A percentile compares a stretch with the other conserved stretches of the same genome.
Evolutionary conservation across 2,113 vertebrate species (phyloP).

Genomic region (Syngnathus scovelli): DNA sequence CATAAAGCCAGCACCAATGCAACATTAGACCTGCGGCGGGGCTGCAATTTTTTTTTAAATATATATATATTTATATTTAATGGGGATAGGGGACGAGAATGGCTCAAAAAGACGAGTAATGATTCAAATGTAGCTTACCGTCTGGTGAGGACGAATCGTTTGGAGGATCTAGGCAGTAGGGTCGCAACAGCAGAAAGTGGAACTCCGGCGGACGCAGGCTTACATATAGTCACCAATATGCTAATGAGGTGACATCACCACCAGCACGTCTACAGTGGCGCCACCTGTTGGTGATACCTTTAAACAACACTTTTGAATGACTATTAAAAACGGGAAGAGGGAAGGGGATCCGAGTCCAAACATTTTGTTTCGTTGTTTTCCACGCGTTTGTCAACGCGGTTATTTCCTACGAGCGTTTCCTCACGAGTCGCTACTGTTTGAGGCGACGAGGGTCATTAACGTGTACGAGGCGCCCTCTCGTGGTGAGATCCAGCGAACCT

Average conservation of each 20-base stretch:
- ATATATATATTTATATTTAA: not conserved
- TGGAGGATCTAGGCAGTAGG: slow-evolving; percentile 28
- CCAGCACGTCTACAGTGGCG: slow-evolving; percentile 27
- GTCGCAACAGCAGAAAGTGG: slow-evolving; percentile 63
- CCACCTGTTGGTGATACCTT: slow-evolving; percentile 18
- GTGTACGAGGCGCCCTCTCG: not conserved
- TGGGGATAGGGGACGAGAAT: not conserved
- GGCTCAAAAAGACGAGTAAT: not conserved
- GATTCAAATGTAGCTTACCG: slow-evolving; percentile 49
- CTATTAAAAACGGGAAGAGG: not conserved
- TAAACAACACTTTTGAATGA: not conserved
- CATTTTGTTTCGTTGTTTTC: not conserved
- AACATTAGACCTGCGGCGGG: not conserved
- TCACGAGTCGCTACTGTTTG: not conserved
- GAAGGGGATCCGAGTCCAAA: not conserved
- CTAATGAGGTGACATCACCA: slow-evolving; percentile 74
- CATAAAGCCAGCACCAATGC: not conserved
- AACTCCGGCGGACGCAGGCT: slow-evolving; percentile 50
- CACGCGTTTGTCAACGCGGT: not conserved
- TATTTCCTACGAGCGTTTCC: not conserved
- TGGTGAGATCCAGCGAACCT: not conserved
- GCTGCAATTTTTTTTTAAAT: not conserved
- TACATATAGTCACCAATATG: slow-evolving; percentile 66
- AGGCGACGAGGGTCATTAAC: not conserved
- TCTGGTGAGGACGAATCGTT: slow-evolving; percentile 7